Conservation (phyloP, 2,888 invertebrate genomes). For the Noctua janthe region DNA sequence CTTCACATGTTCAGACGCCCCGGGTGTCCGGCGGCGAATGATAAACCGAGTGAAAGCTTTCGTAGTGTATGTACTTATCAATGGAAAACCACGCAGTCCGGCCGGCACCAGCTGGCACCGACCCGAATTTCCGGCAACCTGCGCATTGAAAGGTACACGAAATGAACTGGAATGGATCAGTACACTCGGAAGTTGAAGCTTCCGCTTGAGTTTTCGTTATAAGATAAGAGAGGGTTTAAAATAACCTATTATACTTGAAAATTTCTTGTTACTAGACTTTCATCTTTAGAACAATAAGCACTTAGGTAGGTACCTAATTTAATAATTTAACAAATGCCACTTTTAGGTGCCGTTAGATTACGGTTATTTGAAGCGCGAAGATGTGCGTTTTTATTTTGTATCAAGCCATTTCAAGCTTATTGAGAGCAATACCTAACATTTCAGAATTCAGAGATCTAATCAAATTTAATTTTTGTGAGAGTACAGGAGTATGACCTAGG, state of each 20-base stretch:
- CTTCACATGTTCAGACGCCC: not conserved
- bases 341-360: not conserved
- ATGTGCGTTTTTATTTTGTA: not conserved
- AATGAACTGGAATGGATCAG: constrained; percentile 50
- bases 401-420: not conserved
- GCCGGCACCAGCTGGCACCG: constrained; percentile 8
- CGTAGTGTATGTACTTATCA: not conserved
- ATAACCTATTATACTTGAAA: constrained; percentile 8
- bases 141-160: constrained; percentile 22
- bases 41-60: constrained; percentile 15
- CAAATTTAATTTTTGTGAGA: too few relatives aligned
- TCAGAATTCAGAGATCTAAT: not conserved
- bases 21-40: not conserved
- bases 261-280: constrained; percentile 9
- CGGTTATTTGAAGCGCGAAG: not conserved
- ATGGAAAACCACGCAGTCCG: not conserved
- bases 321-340: not conserved
- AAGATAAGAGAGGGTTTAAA: constrained; percentile 38
- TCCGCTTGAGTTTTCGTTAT: constrained; percentile 36
- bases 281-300: not conserved
- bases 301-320: not conserved
- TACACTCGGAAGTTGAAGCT: constrained; percentile 47
- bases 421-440: not conserved
- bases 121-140: constrained; percentile 4
- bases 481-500: too few relatives aligned